A percentile compares a stretch with the other conserved stretches of the same genome.
These are phyloP conservation scores for Scopus umbretta DNA, from an alignment of 2,113 vertebrate species.

Conservation along the genomic window DNA sequence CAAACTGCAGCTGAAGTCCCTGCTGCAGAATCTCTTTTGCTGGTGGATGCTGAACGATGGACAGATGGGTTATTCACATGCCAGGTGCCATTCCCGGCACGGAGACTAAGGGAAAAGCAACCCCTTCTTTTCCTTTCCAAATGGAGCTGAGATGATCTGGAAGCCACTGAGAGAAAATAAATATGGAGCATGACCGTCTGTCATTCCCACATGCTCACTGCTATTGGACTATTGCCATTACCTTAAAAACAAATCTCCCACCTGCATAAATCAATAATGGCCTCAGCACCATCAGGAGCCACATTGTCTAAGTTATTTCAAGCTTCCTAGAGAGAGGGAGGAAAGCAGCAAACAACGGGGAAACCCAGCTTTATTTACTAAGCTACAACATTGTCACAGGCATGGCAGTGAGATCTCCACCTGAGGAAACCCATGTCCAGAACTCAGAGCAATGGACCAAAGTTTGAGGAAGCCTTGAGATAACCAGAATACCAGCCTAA, in stretches of 20 bases:
- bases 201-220: not conserved
- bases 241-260: not conserved
- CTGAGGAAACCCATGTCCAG: not conserved
- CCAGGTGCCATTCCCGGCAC: not conserved
- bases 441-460: fast-evolving
- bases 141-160: not conserved
- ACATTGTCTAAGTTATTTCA: not conserved
- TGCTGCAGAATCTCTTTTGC: not conserved
- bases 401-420: not conserved
- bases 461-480: not conserved
- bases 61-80: not conserved
- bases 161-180: not conserved
- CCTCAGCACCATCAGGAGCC: fast-evolving
- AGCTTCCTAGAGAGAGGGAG: not conserved
- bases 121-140: not conserved
- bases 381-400: not conserved
- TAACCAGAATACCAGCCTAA: not conserved
- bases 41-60: not conserved
- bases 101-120: not conserved
- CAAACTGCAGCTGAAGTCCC: not conserved
- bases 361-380: not conserved
- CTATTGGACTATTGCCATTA: not conserved
- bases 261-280: not conserved
- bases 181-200: not conserved
- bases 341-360: not conserved